Base-by-base conservation (phyloP, 2,888 invertebrate genomes). In the Hirtodrosophila duncani region DNA sequence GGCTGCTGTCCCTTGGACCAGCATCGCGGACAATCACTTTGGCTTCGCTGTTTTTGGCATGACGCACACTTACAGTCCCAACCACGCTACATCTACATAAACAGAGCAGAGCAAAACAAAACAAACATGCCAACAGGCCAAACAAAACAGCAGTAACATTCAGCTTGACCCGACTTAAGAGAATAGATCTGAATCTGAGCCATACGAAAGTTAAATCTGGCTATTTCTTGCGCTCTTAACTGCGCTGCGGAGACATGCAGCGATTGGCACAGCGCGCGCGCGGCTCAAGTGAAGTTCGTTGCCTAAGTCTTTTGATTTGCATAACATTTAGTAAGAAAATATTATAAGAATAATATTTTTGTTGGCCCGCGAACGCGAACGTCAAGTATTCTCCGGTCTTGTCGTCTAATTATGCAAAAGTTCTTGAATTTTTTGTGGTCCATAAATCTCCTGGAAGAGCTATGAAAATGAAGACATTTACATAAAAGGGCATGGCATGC, bases 291-390 rank as follows among this genome's bases (percentile, higher is more conserved):
- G 38, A 52, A 63, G 68, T 68, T 65, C 50, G 68, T 50, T 67
- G 62, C 42, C 63, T 77, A 67, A 71, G 67, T 77, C 67, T 71
- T 68, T 75, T 33, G 48, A 75, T 79, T 79, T 75, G 80, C 77
- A 70, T 79, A 70, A 49, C 23, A 45, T 56, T 66, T 45, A 43
- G 20, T 41, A n/a, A n/a, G n/a, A n/a, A n/a, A n/a, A n/a, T n/a
- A n/a, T n/a, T n/a, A n/a, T n/a, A 42, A 48, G 45, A 75, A 63
- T 37, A 45, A 75, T 53, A 60, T 60, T 80, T 50, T 59, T 31
- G n/a, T n/a, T n/a, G n/a, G n/a, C n/a, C n/a, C n/a, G n/a, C n/a
- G n/a, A n/a, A n/a, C n/a, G n/a, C n/a, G n/a, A n/a, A n/a, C n/a
- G n/a, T n/a, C 10, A 5, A 3, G 3, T 5, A 3, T 26, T 26